phyloP scores from a whole-genome alignment of 2,797 vertebrate genomes.

The Coilia nasus region DNA sequence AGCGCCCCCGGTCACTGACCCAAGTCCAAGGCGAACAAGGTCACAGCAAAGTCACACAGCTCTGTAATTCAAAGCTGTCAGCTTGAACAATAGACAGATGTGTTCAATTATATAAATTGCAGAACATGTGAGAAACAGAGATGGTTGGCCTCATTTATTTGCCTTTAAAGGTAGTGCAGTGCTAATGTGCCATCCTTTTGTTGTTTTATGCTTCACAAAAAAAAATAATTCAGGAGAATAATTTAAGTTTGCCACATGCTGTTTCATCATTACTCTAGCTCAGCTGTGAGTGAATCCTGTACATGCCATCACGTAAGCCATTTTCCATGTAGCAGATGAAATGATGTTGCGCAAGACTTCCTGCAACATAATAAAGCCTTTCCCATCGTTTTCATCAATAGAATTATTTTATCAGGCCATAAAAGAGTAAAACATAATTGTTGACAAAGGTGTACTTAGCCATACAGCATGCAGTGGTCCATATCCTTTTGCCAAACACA shows the following conservation, averaged over 20 bases:
- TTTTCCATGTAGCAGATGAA: neutral
- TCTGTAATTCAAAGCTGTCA: constrained; percentile 75
- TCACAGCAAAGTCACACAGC: constrained; percentile 67
- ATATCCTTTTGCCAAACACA: constrained; percentile 20
- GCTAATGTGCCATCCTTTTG: no score
- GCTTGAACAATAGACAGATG: constrained; percentile 67
- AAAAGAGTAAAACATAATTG: neutral
- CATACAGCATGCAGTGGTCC: neutral
- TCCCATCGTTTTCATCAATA: neutral
- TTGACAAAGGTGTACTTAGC: neutral
- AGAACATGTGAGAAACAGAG: neutral
- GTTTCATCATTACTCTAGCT: neutral
- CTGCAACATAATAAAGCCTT: neutral
- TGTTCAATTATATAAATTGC: constrained; percentile 67
- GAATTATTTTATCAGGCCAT: neutral
- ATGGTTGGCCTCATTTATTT: no score
- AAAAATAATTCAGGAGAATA: neutral
- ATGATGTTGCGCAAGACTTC: neutral
- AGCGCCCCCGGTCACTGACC: constrained; percentile 59
- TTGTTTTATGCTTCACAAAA: neutral
- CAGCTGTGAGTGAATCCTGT: neutral
- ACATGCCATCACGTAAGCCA: neutral
- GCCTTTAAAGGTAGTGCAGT: no score
- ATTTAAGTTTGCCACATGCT: neutral
- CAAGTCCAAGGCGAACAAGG: constrained; percentile 66